These are phyloP conservation scores for Cebus imitator DNA, from an alignment of 2,113 vertebrate genomes.

Conservation along the genomic window DNA sequence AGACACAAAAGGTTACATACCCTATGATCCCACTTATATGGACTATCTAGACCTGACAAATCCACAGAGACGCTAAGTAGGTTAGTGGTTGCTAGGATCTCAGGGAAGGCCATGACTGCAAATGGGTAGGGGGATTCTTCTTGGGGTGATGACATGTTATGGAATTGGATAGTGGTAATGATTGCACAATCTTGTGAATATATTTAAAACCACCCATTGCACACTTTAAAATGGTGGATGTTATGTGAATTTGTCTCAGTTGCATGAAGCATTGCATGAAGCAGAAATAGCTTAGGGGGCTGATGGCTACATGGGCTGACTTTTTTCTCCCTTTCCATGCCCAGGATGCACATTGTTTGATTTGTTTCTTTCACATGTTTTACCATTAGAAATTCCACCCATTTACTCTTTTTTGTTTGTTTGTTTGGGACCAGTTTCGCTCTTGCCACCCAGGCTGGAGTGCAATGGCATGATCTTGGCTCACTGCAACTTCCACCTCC, in stretches of 20 bases:
- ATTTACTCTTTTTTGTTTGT: neutral
- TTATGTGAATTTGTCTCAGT: slow-evolving; percentile 20
- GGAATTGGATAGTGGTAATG: neutral
- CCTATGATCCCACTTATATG: neutral
- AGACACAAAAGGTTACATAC: neutral
- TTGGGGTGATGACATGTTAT: neutral
- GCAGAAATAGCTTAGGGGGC: neutral
- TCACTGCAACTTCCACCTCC: no score
- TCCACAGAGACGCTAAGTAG: neutral
- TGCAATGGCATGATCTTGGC: no score
- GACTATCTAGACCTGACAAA: slow-evolving; percentile 2
- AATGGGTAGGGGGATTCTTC: neutral
- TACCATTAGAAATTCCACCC: neutral
- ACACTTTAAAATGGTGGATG: neutral
- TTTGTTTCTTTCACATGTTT: neutral
- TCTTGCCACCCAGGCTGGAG: no score
- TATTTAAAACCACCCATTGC: neutral
- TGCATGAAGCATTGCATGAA: neutral
- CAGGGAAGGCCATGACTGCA: neutral
- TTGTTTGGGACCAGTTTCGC: no score
- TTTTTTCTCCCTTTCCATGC: neutral
- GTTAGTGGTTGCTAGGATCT: neutral
- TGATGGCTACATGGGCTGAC: neutral
- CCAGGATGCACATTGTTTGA: neutral
- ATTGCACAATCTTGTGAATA: neutral